Percentiles rank a stretch among this genome's conserved stretches.
Conservation (phyloP, 2,888 invertebrate species). For the Drosophila multiciliata region DNA sequence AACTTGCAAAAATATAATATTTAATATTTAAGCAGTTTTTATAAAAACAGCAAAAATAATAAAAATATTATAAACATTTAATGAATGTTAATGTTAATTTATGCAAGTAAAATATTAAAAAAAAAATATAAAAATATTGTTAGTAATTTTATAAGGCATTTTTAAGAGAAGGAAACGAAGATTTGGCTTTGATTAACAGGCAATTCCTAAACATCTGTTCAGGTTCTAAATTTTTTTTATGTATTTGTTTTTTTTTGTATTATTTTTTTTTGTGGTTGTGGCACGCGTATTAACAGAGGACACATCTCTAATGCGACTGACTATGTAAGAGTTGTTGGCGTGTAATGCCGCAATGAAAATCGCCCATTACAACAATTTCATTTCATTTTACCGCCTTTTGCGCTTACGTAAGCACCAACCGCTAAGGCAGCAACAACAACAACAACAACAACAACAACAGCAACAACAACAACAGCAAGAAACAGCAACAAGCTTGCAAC, state of each 20-base stretch:
- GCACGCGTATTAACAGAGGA: background rate
- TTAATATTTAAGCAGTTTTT: background rate
- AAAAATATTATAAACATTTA: background rate
- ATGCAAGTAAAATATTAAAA: background rate
- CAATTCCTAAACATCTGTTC: no score
- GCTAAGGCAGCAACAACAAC: constrained; percentile 32
- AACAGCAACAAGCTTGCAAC: constrained; percentile 11
- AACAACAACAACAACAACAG: constrained; percentile 25
- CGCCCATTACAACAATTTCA: constrained; percentile 80
- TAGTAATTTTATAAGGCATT: background rate
- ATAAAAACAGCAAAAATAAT: background rate
- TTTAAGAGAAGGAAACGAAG: background rate
- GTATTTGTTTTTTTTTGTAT: background rate
- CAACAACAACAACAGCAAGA: constrained; percentile 15
- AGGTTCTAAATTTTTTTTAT: background rate
- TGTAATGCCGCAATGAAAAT: constrained; percentile 79
- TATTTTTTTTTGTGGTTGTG: no score
- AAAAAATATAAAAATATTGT: background rate
- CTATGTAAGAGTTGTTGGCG: constrained; percentile 57
- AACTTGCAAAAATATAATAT: background rate
- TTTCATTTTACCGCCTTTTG: constrained; percentile 77
- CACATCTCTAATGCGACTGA: constrained; percentile 46
- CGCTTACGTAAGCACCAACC: constrained; percentile 70
- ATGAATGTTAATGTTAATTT: background rate
- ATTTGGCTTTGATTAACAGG: background rate